Evolutionary conservation across 1,140 invertebrate genomes (phyloP).

Genomic region (Pogonomyrmex barbatus): DNA sequence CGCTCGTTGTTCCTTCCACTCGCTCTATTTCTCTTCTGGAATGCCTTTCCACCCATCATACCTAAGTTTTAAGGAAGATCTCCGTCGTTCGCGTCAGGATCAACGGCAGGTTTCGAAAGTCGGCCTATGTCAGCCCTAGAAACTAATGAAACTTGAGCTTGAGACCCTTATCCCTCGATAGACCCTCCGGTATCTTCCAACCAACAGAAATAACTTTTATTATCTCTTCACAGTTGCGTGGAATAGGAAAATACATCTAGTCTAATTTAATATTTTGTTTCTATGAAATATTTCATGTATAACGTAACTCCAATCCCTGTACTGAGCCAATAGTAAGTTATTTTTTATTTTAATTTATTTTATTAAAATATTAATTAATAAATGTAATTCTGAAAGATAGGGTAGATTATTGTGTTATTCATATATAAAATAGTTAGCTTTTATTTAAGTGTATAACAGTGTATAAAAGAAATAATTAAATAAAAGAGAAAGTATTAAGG

Average conservation of each 20-base stretch:
- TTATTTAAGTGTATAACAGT: too few relatives aligned
- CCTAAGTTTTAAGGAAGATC: conserved; percentile 10
- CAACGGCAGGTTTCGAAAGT: conserved; percentile 4
- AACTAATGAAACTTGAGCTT: conserved; percentile 23
- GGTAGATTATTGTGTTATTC: too few relatives aligned
- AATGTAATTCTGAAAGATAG: too few relatives aligned
- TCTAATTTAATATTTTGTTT: not conserved
- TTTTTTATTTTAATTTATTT: too few relatives aligned
- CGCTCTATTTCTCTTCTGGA: conserved; percentile 52
- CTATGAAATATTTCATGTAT: not conserved
- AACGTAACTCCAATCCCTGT: too few relatives aligned
- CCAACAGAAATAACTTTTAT: conserved; percentile 11
- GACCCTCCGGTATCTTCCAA: not conserved
- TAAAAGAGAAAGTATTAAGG: too few relatives aligned
- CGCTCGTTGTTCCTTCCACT: conserved; percentile 48
- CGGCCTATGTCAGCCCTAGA: not conserved
- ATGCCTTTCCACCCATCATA: not conserved
- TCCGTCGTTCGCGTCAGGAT: not conserved
- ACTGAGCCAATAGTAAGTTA: too few relatives aligned
- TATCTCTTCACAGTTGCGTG: not conserved
- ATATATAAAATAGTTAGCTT: too few relatives aligned
- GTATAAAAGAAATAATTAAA: too few relatives aligned
- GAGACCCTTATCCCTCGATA: not conserved
- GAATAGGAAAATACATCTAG: not conserved
- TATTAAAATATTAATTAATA: too few relatives aligned